Base-by-base conservation (phyloP, 2,888 invertebrate species). In the Ceramica pisi region DNA sequence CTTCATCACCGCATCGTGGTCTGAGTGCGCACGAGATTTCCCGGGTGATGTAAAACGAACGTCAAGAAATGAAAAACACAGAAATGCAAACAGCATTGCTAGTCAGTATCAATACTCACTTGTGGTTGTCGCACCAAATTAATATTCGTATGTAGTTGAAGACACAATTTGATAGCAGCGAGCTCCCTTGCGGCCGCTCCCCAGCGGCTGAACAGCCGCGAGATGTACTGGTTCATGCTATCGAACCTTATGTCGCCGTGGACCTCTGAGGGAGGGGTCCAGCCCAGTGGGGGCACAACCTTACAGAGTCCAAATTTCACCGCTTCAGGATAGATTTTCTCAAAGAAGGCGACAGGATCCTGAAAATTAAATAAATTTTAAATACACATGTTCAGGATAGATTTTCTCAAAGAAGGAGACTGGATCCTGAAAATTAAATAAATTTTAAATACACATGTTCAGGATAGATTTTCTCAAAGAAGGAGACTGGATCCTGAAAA, bases 171-270 rank as follows among this genome's bases (percentile, higher is more conserved):
- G 62, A 99, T 99, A 12, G 98, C 98, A 91, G 98, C 97, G 90
- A 98, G 96, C 91, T 99, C 98, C 82, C 98, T 97, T 1, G 98
- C 97, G 85, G 98, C 98, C 0, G 98, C 98, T 0, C 99, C 99
- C 99, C 99, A 99, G 46, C 99, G 97, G 85, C 97, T 97, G 85
- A 98, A 96, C 97, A 99, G 97, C 80, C 98, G 98, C 86, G 98
- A 98, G 2, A 99, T 97, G 87, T 99, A 98, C 89, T 99, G 99
- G 92, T 99, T 98, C 80, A 98, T 98, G 0, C 98, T 98, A 0
- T 97, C 98, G 87, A 99, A 99, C 5, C 98, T 94, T 97, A 98
- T 97, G 76, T 98, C 98, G 78, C 99, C 98, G 16, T 97, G 97
- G 0, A 98, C 97, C 83, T 97, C 97, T 87, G 98, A 99, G 80